Conservation (phyloP, 2,113 vertebrate genomes). For the Equus przewalskii region DNA sequence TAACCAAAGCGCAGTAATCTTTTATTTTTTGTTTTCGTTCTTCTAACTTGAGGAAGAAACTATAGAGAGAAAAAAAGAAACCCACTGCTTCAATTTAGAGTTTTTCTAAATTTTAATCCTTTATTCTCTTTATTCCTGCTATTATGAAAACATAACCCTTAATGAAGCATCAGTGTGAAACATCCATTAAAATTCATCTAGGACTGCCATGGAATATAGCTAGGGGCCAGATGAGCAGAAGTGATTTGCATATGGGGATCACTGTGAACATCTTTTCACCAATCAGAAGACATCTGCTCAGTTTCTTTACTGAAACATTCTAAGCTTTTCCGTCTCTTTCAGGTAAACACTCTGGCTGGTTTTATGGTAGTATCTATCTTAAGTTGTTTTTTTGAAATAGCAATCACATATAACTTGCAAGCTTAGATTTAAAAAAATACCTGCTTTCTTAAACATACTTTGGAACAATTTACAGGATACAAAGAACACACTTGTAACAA, state of each 20-base stretch:
- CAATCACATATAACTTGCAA: not conserved
- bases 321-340: not conserved
- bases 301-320: not conserved
- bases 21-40: not conserved
- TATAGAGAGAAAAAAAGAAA: not conserved
- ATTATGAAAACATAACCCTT: not conserved
- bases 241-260: not conserved
- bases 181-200: not conserved
- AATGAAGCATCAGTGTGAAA: not conserved
- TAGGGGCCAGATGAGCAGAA: not conserved
- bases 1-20: not conserved
- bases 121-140: not conserved
- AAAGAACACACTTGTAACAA: not conserved
- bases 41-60: not conserved
- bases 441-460: not conserved
- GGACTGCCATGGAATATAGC: not conserved
- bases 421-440: not conserved
- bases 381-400: not conserved
- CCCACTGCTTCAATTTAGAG: not conserved
- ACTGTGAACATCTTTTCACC: not conserved
- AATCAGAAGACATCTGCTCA: not conserved
- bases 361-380: slow-evolving; percentile 10
- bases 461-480: not conserved
- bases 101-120: not conserved
- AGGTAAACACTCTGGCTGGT: not conserved